Conservation (phyloP, 2,797 vertebrate genomes). For the Thunnus albacares region DNA sequence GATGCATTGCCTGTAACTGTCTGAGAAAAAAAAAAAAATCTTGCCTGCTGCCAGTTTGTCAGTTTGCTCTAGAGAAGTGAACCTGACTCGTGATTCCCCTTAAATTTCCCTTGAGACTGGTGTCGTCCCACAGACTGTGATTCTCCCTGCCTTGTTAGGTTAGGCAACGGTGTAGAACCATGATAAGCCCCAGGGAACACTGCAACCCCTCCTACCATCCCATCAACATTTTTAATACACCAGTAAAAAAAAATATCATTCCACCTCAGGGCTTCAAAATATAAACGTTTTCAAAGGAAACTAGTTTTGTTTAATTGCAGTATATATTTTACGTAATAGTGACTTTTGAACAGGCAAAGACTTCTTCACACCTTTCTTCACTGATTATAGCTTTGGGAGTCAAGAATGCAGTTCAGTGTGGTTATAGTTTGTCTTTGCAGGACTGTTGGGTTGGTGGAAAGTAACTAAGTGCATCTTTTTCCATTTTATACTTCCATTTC, state of each 20-base stretch:
- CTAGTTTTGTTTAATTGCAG: no score
- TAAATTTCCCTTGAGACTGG: constrained; percentile 65
- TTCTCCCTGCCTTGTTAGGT: constrained; percentile 62
- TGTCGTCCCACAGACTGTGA: constrained; percentile 24
- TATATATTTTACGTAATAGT: no score
- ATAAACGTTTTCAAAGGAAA: no score
- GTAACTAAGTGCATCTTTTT: no score
- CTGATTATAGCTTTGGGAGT: no score
- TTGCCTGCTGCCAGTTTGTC: constrained; percentile 37
- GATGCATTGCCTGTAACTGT: constrained; percentile 36
- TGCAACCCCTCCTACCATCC: constrained; percentile 17
- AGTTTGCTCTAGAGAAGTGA: constrained; percentile 42
- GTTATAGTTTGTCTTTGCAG: background rate
- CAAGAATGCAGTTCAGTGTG: background rate
- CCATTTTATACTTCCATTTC: no score
- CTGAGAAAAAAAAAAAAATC: constrained; percentile 16
- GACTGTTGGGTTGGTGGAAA: no score
- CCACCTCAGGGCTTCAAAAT: constrained; percentile 10
- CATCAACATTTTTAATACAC: constrained; percentile 21
- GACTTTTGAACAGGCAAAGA: background rate
- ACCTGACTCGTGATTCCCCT: constrained; percentile 49
- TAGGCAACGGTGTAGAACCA: constrained; percentile 54
- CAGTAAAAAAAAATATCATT: background rate
- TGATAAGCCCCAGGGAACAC: constrained; percentile 18
- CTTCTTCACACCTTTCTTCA: no score